Evolutionary conservation across 2,113 vertebrate species (phyloP).

Genomic region (Clarias gariepinus): DNA sequence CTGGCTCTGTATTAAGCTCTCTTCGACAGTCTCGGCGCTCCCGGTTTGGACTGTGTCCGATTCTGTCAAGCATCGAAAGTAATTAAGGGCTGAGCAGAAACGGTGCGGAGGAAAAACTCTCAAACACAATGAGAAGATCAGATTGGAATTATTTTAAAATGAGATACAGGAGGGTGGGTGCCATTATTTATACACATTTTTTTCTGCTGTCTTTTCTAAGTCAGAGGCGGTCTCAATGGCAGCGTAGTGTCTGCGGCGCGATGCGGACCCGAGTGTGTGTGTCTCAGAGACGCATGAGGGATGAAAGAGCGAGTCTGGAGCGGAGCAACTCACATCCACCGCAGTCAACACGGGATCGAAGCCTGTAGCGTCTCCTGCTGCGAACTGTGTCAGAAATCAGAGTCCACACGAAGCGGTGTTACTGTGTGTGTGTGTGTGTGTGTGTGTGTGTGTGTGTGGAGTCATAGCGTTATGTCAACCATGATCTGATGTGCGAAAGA

Average conservation of each 20-base stretch:
- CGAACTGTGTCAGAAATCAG: slow-evolving; percentile 25
- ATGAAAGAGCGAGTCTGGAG: not conserved
- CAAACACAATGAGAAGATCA: not conserved
- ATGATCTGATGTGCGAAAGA: not conserved
- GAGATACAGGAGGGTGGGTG: not conserved
- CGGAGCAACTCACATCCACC: not conserved
- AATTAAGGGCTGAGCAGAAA: slow-evolving; percentile 4
- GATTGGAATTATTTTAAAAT: not conserved
- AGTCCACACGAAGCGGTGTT: not conserved
- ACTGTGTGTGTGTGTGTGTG: slow-evolving; percentile 12
- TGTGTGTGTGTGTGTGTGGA: not conserved
- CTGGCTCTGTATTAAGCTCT: slow-evolving; percentile 5
- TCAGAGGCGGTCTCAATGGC: not conserved
- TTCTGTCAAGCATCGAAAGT: not conserved
- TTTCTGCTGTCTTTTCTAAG: not conserved
- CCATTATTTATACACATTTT: not conserved
- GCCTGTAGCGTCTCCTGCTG: slow-evolving; percentile 60
- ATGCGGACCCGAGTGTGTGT: not conserved
- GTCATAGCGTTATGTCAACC: not conserved
- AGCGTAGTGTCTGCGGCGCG: not conserved
- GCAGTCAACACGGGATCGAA: slow-evolving; percentile 34
- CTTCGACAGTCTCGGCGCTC: not conserved
- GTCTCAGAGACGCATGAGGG: not conserved
- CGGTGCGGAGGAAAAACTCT: not conserved
- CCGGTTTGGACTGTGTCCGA: not conserved